These are phyloP conservation scores for Emys orbicularis DNA, from an alignment of 2,797 vertebrate genomes.

Conservation along the genomic window DNA sequence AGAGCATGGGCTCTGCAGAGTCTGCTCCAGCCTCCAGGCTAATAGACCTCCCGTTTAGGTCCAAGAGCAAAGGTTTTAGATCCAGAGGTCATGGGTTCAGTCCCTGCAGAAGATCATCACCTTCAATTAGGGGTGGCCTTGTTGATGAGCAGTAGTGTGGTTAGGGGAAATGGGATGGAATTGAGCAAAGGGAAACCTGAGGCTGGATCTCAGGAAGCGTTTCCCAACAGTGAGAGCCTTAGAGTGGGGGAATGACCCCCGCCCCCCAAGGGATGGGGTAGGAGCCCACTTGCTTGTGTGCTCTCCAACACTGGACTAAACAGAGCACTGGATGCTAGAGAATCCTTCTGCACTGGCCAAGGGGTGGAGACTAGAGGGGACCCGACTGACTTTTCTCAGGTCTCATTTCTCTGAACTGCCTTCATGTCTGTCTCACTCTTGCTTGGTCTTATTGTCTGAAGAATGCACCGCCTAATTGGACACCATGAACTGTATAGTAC, in stretches of 20 bases:
- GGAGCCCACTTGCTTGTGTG: not conserved
- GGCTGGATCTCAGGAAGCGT: not conserved
- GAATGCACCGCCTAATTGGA: not conserved
- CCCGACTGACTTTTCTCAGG: not conserved
- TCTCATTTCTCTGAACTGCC: not conserved
- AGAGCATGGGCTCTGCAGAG: not conserved
- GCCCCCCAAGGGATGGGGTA: not conserved
- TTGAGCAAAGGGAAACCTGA: not conserved
- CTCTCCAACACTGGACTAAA: not conserved
- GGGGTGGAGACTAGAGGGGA: not conserved
- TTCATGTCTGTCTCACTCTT: not conserved
- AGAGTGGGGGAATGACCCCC: not conserved
- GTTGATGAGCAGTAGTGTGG: not conserved
- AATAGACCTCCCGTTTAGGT: not conserved
- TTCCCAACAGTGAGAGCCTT: not conserved
- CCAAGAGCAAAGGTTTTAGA: not conserved
- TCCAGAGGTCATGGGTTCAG: not conserved
- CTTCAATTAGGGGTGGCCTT: not conserved
- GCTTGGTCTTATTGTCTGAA: not conserved
- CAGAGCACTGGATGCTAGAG: not conserved
- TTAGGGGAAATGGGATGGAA: not conserved
- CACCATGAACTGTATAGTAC: not conserved
- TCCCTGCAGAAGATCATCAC: not conserved
- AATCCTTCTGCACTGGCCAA: not conserved
- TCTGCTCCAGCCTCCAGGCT: not conserved